Conservation (phyloP, 1,140 invertebrate genomes). For the Schmidtea mediterranea region DNA sequence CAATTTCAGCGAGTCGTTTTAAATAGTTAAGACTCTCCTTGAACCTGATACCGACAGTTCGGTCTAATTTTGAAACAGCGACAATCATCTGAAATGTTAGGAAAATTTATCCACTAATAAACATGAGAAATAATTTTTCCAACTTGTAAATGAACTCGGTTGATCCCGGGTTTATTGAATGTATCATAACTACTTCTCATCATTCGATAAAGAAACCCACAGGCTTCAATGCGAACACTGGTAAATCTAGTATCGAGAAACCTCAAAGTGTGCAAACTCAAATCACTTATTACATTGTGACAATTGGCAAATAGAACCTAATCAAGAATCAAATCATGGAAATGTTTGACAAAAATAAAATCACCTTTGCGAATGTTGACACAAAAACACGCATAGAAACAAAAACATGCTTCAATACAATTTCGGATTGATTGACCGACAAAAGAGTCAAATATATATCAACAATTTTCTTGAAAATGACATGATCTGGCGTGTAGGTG, state of each 20-base stretch:
- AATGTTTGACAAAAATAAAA: no score
- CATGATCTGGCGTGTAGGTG: no score
- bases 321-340: no score
- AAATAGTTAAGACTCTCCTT: background rate
- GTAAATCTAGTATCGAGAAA: conserved; percentile 51
- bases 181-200: conserved; percentile 78
- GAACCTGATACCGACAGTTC: conserved; percentile 35
- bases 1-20: background rate
- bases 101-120: background rate
- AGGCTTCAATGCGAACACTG: conserved; percentile 53
- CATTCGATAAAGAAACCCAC: conserved; percentile 57
- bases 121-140: conserved; percentile 7
- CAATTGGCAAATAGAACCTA: no score
- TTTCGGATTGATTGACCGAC: background rate
- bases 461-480: background rate
- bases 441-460: background rate
- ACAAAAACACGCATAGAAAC: background rate
- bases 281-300: background rate
- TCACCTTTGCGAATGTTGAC: background rate
- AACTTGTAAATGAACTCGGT: conserved; percentile 52
- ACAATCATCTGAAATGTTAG: conserved; percentile 38
- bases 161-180: conserved; percentile 47
- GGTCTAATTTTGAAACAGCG: conserved; percentile 61
- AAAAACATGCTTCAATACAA: background rate
- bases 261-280: conserved; percentile 14